phyloP scores from a whole-genome alignment of 1,140 invertebrate genomes.

The Lordiphosa mommai region DNA sequence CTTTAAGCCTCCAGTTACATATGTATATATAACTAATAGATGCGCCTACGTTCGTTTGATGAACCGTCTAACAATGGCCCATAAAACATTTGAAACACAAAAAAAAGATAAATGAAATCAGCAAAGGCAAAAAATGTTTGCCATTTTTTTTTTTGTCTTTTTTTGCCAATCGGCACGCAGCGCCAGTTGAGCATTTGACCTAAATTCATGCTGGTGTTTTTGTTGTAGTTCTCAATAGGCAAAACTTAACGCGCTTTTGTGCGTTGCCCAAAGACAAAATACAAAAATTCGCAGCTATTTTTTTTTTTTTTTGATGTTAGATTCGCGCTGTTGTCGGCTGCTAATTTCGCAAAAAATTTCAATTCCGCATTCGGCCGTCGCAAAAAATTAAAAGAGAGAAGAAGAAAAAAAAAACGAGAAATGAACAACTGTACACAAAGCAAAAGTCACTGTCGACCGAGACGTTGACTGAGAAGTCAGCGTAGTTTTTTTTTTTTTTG shows the following conservation, averaged over 20 bases:
- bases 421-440: too few species aligned
- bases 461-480: too few species aligned
- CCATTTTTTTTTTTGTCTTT: constrained; percentile 21
- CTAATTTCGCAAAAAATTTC: constrained; percentile 4
- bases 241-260: constrained; percentile 30
- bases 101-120: background rate
- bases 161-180: constrained; percentile 66
- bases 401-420: background rate
- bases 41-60: background rate
- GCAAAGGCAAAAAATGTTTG: constrained; percentile 20
- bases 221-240: constrained; percentile 1
- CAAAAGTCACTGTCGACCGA: too few species aligned
- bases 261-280: constrained; percentile 16
- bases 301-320: constrained; percentile 38
- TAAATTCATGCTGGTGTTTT: constrained; percentile 35
- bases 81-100: background rate
- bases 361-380: background rate
- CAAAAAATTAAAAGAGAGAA: background rate
- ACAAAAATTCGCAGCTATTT: constrained; percentile 21
- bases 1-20: too few species aligned
- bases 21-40: too few species aligned
- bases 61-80: background rate
- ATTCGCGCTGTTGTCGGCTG: too few species aligned
- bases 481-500: too few species aligned
- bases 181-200: constrained; percentile 60